Conservation (phyloP, 2,113 vertebrate genomes). For the Corydoras maculifer region DNA sequence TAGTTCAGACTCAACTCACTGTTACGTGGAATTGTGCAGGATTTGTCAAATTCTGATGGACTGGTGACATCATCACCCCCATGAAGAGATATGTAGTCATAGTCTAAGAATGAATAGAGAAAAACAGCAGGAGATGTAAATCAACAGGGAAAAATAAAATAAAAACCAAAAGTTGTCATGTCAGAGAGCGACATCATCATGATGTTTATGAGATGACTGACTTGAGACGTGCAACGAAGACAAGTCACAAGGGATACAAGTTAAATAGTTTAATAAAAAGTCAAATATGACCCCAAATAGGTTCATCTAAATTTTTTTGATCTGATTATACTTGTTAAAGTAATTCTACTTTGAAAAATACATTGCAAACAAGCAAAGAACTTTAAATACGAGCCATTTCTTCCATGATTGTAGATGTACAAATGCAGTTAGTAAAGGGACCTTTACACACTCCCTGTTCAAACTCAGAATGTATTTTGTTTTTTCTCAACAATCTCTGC, state of each 20-base stretch:
- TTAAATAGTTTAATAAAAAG: too few species aligned
- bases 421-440: neutral
- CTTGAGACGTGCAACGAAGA: neutral
- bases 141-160: neutral
- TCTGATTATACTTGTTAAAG: too few species aligned
- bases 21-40: conserved; percentile 74
- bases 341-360: too few species aligned
- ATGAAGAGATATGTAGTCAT: conserved; percentile 70
- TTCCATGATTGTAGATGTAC: neutral
- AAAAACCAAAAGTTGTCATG: too few species aligned
- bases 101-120: conserved; percentile 51
- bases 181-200: neutral
- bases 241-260: neutral
- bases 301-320: too few species aligned
- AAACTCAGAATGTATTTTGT: too few species aligned
- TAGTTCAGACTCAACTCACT: conserved; percentile 70
- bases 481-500: too few species aligned
- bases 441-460: neutral
- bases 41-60: conserved; percentile 71
- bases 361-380: too few species aligned
- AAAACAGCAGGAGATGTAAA: neutral
- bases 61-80: conserved; percentile 54
- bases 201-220: neutral
- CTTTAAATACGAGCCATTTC: too few species aligned
- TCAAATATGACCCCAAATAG: too few species aligned